Conservation (phyloP, 2,113 vertebrate species). For the Elanus axillaris region DNA sequence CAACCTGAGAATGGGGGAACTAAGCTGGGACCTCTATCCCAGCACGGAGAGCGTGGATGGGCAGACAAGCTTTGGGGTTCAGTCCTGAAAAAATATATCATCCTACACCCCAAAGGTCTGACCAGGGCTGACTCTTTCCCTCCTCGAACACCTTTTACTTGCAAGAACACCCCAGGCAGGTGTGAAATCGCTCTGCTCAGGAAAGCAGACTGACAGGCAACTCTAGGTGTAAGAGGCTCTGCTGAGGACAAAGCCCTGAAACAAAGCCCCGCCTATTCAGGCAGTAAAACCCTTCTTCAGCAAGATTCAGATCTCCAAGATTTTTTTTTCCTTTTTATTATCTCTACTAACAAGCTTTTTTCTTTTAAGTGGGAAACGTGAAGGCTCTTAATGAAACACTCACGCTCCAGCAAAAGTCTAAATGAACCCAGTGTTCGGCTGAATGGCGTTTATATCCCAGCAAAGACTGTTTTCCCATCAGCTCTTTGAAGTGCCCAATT, state of each 20-base stretch:
- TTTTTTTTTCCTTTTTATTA: neutral
- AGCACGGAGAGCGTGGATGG: rapidly evolving
- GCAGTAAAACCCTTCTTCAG: neutral
- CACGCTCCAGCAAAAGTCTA: conserved; percentile 45
- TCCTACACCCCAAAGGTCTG: neutral
- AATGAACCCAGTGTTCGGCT: conserved; percentile 53
- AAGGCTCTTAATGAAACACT: conserved; percentile 26
- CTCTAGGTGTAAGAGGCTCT: neutral
- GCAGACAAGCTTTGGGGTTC: neutral
- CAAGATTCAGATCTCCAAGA: neutral
- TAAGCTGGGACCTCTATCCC: neutral
- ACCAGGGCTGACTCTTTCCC: neutral
- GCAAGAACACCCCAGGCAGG: neutral
- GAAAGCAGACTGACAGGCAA: neutral
- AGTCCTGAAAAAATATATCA: rapidly evolving
- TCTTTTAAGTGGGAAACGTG: conserved; percentile 35
- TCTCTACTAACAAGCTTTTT: conserved; percentile 55
- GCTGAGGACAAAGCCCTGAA: neutral
- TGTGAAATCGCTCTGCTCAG: rapidly evolving
- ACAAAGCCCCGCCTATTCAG: neutral
- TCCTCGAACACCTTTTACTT: neutral
- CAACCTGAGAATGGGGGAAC: neutral
- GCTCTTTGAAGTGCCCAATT: conserved; percentile 67
- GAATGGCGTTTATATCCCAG: conserved; percentile 1
- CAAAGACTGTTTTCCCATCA: conserved; percentile 45